These are phyloP conservation scores for Spilosoma lubricipeda DNA, from an alignment of 2,888 invertebrate species.

Conservation along the genomic window DNA sequence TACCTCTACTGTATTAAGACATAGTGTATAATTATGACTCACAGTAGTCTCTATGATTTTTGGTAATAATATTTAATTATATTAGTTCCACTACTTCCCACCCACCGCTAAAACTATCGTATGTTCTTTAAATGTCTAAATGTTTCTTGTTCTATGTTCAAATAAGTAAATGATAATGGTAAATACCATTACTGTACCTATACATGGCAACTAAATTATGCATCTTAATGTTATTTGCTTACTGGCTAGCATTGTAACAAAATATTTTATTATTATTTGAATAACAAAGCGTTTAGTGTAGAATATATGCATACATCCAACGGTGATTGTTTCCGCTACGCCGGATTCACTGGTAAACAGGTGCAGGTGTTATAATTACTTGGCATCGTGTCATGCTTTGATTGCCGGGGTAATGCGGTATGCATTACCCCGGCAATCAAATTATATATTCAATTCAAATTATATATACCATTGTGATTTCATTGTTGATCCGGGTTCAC, in stretches of 20 bases:
- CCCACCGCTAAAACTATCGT: too few relatives aligned
- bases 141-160: not conserved
- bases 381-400: constrained; percentile 44
- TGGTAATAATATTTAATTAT: too few relatives aligned
- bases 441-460: too few relatives aligned
- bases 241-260: constrained; percentile 7
- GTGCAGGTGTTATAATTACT: constrained; percentile 53
- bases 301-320: constrained; percentile 44
- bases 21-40: too few relatives aligned
- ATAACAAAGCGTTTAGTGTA: constrained; percentile 34
- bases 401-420: constrained; percentile 45
- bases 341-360: constrained; percentile 31
- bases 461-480: constrained; percentile 23
- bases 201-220: not conserved
- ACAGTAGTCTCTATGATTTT: too few relatives aligned
- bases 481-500: constrained; percentile 28
- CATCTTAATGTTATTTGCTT: not conserved
- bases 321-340: constrained; percentile 48
- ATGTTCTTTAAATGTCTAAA: too few relatives aligned
- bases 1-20: too few relatives aligned
- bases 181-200: not conserved
- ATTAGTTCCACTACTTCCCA: too few relatives aligned
- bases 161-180: not conserved
- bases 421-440: too few relatives aligned
- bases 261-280: constrained; percentile 32